Evolutionary conservation across 2,113 vertebrate genomes (phyloP), one percentile per base, ranked within the genome.

Genomic region (Mirza zaza): DNA sequence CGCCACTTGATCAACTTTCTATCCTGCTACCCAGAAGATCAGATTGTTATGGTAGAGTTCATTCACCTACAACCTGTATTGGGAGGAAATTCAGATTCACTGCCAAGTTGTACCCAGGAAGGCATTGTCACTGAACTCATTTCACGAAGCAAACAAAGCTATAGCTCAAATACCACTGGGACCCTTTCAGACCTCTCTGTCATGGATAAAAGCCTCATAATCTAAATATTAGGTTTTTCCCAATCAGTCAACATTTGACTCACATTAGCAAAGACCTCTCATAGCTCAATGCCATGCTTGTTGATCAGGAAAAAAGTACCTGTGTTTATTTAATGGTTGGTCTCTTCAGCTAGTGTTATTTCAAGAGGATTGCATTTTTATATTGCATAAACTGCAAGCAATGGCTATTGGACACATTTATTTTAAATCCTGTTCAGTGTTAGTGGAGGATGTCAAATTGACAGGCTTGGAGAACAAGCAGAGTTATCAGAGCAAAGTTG

Each of bases 301-400:
- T 88, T 90, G 84, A 82, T 89, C 79, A 87, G 87, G n/a, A 81
- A 75, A 91, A 73, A 83, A 91, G 61, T n/a, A 42, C 91, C 36
- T 80, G 32, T 70, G 68, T 92, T 92, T 91, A 70, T 82, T 94
- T 93, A 95, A 93, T 90, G 67, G 4, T 21, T 92, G 42, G 21
- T 97, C 83, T 89, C 59, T 95, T 95, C 68, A 85, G 71, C 25
- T 68, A 20, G n/a, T 95, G 29, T 92, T 97, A 87, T 96, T 97
- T 89, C 77, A 91, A 97, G 34, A 73, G 29, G 15, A 85, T 94
- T 94, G 93, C 20, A 63, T 94, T 90, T 93, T 93, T 92, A 65
- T 95, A 76, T 45, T 95, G 73, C n/a, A 80, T 94, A 84, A 90
- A 61, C 76, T 87, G 17, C 18, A 81, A 80, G 65, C 36, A 36